Evolutionary conservation across 2,888 invertebrate genomes (phyloP), one percentile per base, ranked within the genome.

Genomic region (Dendrolimus houi): DNA sequence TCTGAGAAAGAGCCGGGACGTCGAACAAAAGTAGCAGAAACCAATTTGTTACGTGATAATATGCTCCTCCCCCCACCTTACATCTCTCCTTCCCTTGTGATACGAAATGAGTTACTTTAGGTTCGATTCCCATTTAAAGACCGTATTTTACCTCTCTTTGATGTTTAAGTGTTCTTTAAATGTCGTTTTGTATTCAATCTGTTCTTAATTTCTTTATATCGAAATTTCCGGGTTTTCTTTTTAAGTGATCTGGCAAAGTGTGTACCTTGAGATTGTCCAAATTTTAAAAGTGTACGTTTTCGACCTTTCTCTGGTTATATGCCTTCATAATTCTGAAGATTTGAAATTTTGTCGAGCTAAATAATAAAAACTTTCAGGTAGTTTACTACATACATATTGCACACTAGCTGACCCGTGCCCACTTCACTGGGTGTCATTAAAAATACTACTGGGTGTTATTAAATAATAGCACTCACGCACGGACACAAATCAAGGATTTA

Each of bases 41-140:
- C 89, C 90, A 88, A 90, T 90, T 89, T 88, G 87, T 87, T 89
- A 88, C 89, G 88, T 89, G 90, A 89, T 89, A 87, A 86, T 87
- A 89, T 88, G 85, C 81, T 77, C 74, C 79, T 75, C 64, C 62
- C 63, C 63, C 62, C 63, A 63, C 62, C 61, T 17, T n/a, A 53
- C 52, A 12, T 14, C 53, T 58, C 61, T 14, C 57, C 60, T 47
- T 53, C 58, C 62, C 64, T 69, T 60, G 64, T 66, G 66, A 71
- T 71, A 72, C 74, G 69, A 73, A 83, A 83, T 75, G 76, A 80
- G 80, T 47, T 47, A 47, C 47, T 47, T 2, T 47, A 47, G 47
- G 47, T 47, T 47, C 47, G 47, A 47, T 47, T 47, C 47, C 47
- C 47, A 12, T 47, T 47, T 47, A 47, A 47, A 47, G 9, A 47